Evolutionary conservation across 1,140 invertebrate genomes (phyloP), one percentile per base, ranked within the genome.

Genomic region (Zaprionus vittiger): DNA sequence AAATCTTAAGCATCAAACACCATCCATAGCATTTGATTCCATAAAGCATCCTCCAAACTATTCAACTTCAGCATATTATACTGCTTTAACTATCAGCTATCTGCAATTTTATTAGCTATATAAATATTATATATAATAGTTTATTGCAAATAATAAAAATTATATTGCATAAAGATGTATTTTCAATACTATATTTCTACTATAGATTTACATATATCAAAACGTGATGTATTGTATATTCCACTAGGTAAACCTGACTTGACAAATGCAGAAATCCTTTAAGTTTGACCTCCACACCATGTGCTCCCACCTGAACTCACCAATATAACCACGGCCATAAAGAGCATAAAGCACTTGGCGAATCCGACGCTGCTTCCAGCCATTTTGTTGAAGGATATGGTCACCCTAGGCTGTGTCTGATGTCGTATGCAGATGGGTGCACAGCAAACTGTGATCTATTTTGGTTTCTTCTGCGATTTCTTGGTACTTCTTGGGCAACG

Each of bases 291-390:
- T n/a, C 1, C 20, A 17, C 1, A 14, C 12, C 1, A 31, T 49
- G 24, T 22, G 9, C 11, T 47, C 4, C 41, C 38, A 17, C 0
- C 41, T 6, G 2, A 47, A 90, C 87, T 92, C 73, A 92, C 91
- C 74, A 92, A 54, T 79, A 92, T 87, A 54, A 92, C 83, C 66
- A 92, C 57, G 4, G 91, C 87, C 91, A 92, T 92, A 57, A 92
- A 92, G 34, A 92, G 73, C 47, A 92, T 92, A 59, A 92, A 92
- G 57, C 91, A 92, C 59, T 92, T 92, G 17, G 91, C 84, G 56
- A 92, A 92, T n/a, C 83, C 91, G 52, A 81, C 82, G 71, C 87
- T 87, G 61, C 86, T 68, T 5, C 76, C 54, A 9, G 81, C 85
- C 84, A 89, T 87, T 17, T 73, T 82, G 57, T 28, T 65, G 28